Evolutionary conservation across 2,113 vertebrate species (phyloP).

Genomic region (Nematolebias whitei): DNA sequence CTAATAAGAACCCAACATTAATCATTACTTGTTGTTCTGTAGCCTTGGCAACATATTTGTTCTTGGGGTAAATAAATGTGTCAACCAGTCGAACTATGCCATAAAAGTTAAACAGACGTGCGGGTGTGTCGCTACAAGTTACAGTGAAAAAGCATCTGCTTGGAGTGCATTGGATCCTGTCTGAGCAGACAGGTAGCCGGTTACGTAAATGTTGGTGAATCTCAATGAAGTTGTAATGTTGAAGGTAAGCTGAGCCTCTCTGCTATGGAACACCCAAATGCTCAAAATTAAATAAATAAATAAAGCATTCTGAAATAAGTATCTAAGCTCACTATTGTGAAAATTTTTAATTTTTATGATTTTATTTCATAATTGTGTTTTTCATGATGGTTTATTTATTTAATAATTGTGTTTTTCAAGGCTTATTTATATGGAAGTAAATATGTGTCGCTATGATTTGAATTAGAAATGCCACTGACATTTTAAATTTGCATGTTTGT

Average conservation of each 20-base stretch:
- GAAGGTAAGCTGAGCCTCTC: slow-evolving; percentile 9
- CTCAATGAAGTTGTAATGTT: slow-evolving; percentile 12
- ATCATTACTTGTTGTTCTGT: slow-evolving; percentile 9
- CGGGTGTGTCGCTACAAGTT: slow-evolving; percentile 16
- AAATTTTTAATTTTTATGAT: too few relatives aligned
- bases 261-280: too few relatives aligned
- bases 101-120: slow-evolving; percentile 26
- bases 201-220: slow-evolving; percentile 4
- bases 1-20: slow-evolving; percentile 31
- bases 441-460: too few relatives aligned
- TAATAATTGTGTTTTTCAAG: too few relatives aligned
- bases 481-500: too few relatives aligned
- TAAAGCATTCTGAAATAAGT: too few relatives aligned
- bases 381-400: too few relatives aligned
- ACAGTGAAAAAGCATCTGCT: slow-evolving; percentile 1
- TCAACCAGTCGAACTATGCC: slow-evolving; percentile 14
- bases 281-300: too few relatives aligned
- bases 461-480: too few relatives aligned
- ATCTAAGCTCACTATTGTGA: too few relatives aligned
- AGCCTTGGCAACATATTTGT: slow-evolving; percentile 9
- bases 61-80: slow-evolving; percentile 29
- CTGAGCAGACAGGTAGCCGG: slow-evolving; percentile 4
- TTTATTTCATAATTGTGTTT: too few relatives aligned
- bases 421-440: too few relatives aligned
- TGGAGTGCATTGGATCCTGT: background rate